Evolutionary conservation across 2,113 vertebrate species (phyloP).

Genomic region (Rhegmatorhina hoffmannsi): DNA sequence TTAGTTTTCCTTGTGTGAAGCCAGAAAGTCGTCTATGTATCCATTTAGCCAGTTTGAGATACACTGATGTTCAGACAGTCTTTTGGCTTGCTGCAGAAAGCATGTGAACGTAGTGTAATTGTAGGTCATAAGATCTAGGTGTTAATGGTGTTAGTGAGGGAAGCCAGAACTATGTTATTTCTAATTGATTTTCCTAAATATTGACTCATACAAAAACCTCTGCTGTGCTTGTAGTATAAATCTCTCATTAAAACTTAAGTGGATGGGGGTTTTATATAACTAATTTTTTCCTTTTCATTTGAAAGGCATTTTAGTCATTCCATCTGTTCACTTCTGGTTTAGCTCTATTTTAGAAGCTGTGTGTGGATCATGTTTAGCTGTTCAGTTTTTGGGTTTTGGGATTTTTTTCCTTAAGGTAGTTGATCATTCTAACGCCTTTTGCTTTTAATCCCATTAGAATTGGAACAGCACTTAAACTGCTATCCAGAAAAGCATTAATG

Average conservation of each 20-base stretch:
- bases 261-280: background rate
- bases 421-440: background rate
- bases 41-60: background rate
- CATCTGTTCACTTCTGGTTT: conserved; percentile 3
- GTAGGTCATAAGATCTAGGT: background rate
- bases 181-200: conserved; percentile 1
- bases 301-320: conserved; percentile 24
- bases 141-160: background rate
- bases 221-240: background rate
- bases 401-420: background rate
- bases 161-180: background rate
- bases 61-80: background rate
- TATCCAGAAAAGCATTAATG: background rate
- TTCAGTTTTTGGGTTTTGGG: background rate
- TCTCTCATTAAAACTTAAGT: background rate
- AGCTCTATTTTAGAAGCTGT: background rate
- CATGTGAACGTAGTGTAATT: background rate
- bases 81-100: background rate
- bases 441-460: background rate
- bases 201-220: background rate
- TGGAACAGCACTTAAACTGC: background rate
- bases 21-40: background rate
- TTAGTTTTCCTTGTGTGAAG: background rate
- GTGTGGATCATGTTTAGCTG: background rate
- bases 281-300: conserved; percentile 37